These are phyloP conservation scores for Euphydryas editha DNA, from an alignment of 2,888 invertebrate genomes.

Conservation along the genomic window DNA sequence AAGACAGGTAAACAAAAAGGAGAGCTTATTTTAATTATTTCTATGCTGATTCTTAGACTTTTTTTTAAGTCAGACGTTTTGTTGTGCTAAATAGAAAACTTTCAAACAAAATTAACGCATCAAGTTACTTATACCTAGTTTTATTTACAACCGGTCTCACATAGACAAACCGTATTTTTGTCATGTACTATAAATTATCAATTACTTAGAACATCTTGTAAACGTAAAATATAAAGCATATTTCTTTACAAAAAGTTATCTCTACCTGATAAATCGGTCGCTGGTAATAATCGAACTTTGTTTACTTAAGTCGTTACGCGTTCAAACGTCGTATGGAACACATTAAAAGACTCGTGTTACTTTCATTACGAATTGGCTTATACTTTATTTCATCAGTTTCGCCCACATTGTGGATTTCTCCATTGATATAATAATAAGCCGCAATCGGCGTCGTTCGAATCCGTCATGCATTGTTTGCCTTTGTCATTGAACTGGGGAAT, in stretches of 20 bases:
- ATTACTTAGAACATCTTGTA: background rate
- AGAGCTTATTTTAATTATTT: background rate
- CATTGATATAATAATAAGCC: conserved; percentile 72
- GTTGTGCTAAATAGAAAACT: background rate
- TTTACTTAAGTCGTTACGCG: conserved; percentile 36
- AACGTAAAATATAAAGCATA: background rate
- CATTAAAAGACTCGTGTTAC: conserved; percentile 57
- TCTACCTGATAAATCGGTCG: conserved; percentile 25
- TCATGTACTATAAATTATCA: background rate
- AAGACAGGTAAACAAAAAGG: conserved; percentile 79
- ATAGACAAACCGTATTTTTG: background rate
- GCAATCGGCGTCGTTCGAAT: conserved; percentile 62
- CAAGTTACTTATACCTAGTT: conserved; percentile 4
- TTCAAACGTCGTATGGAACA: conserved; percentile 47
- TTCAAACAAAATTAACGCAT: conserved; percentile 15
- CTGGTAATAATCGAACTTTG: conserved; percentile 27
- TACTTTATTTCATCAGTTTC: conserved; percentile 61
- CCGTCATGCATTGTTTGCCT: conserved; percentile 65
- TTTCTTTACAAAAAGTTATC: conserved; percentile 12
- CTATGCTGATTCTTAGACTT: background rate
- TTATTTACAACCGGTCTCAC: conserved; percentile 13
- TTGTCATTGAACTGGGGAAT: conserved; percentile 71
- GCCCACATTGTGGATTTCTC: conserved; percentile 75
- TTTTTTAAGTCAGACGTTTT: background rate
- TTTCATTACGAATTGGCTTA: conserved; percentile 56